Evolutionary conservation across 2,888 invertebrate genomes (phyloP).

Genomic region (Pollenia angustigena): DNA sequence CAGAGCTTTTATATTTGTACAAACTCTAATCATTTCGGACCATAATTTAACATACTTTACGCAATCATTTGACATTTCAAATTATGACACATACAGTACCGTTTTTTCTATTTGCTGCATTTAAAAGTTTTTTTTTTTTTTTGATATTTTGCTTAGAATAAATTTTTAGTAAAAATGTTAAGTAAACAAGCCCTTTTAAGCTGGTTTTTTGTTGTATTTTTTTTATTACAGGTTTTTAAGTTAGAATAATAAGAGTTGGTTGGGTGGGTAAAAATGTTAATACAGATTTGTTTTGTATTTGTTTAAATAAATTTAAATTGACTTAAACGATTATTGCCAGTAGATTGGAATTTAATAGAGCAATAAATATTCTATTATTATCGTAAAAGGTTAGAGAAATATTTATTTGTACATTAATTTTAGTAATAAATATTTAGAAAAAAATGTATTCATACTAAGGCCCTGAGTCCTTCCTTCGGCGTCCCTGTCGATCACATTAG

Average conservation of each 20-base stretch:
- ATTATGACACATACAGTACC: constrained; percentile 50
- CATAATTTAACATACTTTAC: constrained; percentile 72
- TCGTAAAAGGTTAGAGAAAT: neutral
- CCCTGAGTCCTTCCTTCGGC: no score
- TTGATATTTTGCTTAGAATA: constrained; percentile 34
- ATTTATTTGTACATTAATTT: neutral
- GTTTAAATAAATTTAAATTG: constrained; percentile 51
- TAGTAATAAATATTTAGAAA: neutral
- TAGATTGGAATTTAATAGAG: constrained; percentile 45
- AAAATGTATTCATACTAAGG: neutral
- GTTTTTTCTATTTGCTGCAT: constrained; percentile 8
- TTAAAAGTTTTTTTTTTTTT: neutral
- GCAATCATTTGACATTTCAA: constrained; percentile 70
- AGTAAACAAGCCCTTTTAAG: constrained; percentile 65
- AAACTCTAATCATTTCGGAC: constrained; percentile 65
- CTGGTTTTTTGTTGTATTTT: constrained; percentile 2
- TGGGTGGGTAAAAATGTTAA: constrained; percentile 55
- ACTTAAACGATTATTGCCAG: constrained; percentile 21
- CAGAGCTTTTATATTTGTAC: neutral
- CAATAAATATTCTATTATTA: constrained; percentile 24
- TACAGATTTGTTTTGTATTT: constrained; percentile 16
- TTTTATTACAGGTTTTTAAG: neutral
- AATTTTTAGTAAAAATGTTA: constrained; percentile 26
- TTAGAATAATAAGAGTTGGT: constrained; percentile 34
- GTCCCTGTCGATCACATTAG: no score